Conservation (phyloP, 2,888 invertebrate species). For the Mesopsocus fuscifrons region DNA sequence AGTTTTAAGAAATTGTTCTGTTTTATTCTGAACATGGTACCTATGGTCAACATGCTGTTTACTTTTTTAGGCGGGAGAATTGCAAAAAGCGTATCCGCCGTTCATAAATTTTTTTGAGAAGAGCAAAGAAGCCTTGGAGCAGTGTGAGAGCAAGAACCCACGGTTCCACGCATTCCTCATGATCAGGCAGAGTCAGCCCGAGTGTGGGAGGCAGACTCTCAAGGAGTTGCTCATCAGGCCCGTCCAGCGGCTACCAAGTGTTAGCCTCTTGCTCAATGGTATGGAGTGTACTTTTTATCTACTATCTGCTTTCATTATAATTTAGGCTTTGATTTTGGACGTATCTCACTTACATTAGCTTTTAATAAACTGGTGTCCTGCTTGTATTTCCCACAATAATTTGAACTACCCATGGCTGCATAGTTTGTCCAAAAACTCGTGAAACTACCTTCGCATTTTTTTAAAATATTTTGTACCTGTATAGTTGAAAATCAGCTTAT, state of each 20-base stretch:
- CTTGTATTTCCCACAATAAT: neutral
- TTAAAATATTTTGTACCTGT: no score
- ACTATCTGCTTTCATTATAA: no score
- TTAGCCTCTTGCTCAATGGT: constrained; percentile 86
- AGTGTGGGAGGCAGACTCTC: constrained; percentile 89
- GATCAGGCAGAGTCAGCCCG: constrained; percentile 82
- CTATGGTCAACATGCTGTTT: no score
- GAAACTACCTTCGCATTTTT: no score
- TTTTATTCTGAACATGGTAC: no score
- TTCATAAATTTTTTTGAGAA: constrained; percentile 98
- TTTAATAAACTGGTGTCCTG: no score
- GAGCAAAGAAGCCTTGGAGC: constrained; percentile 79
- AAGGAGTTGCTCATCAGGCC: constrained; percentile 94
- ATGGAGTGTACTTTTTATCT: constrained; percentile 22
- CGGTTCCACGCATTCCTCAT: constrained; percentile 95
- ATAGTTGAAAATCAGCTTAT: no score
- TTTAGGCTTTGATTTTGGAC: no score
- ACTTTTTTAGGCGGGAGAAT: constrained; percentile 65
- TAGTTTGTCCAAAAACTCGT: no score
- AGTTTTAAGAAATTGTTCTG: no score
- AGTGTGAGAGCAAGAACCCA: constrained; percentile 82
- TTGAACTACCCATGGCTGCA: neutral
- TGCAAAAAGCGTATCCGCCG: constrained; percentile 89
- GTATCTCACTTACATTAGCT: no score
- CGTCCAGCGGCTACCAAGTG: constrained; percentile 92